Conservation (phyloP, 2,888 invertebrate species). For the Minunthozetes semirufus region DNA sequence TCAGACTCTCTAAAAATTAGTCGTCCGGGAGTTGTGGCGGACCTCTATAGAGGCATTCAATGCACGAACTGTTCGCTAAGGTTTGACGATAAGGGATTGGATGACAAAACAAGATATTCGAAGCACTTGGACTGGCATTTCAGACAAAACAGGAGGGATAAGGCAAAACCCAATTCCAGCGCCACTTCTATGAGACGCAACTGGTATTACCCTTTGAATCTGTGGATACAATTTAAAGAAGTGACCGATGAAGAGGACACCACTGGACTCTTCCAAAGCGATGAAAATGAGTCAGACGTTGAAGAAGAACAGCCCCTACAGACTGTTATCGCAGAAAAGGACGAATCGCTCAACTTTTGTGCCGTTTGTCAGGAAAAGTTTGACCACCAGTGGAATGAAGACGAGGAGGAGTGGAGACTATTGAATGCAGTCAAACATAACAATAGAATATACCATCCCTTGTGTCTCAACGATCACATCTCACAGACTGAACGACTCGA, state of each 20-base stretch:
- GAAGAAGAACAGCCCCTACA: conserved; percentile 6
- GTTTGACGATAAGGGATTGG: conserved; percentile 61
- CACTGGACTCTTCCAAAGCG: conserved; percentile 50
- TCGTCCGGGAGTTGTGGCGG: conserved; percentile 63
- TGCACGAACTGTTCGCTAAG: conserved; percentile 93
- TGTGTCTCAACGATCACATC: conserved; percentile 36
- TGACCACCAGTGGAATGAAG: conserved; percentile 92
- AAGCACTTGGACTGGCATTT: conserved; percentile 99
- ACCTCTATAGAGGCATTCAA: conserved; percentile 81
- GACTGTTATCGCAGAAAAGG: conserved; percentile 32
- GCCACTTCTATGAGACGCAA: not conserved
- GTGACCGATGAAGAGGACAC: conserved; percentile 55
- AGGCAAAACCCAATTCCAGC: conserved; percentile 50
- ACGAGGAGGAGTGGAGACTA: conserved; percentile 94
- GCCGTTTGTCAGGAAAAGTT: conserved; percentile 87
- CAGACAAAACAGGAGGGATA: conserved; percentile 78
- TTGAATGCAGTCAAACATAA: conserved; percentile 59
- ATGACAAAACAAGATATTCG: conserved; percentile 58
- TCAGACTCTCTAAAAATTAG: conserved; percentile 45
- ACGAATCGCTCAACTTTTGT: conserved; percentile 53
- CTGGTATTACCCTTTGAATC: conserved; percentile 36
- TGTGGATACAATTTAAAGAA: conserved; percentile 37
- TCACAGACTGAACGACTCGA: conserved; percentile 13
- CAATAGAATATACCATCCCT: conserved; percentile 36
- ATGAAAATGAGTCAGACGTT: not conserved